Evolutionary conservation across 2,113 vertebrate genomes (phyloP).

Genomic region (Sigmodon hispidus): DNA sequence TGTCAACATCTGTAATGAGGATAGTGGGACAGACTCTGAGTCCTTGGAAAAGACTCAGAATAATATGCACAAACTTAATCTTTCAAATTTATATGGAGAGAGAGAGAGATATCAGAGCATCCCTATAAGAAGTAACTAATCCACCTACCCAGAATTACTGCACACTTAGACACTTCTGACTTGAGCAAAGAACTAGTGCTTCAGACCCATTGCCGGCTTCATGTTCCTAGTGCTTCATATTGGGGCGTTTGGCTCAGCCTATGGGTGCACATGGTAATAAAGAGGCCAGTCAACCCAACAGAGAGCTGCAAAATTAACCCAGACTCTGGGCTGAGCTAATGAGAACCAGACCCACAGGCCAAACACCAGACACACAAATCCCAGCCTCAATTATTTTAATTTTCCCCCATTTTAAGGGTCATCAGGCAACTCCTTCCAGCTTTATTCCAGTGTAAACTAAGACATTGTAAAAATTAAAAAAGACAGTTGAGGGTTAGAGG

Average conservation of each 20-base stretch:
- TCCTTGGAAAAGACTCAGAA: not conserved
- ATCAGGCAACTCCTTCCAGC: constrained; percentile 1
- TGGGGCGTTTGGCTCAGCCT: not conserved
- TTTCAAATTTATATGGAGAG: not conserved
- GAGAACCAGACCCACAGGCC: not conserved
- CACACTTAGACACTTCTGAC: too few species aligned
- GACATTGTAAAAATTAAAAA: constrained; percentile 1
- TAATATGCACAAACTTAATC: not conserved
- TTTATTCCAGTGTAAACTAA: constrained; percentile 23
- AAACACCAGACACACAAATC: not conserved
- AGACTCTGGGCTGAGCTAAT: not conserved
- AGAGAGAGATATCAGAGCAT: not conserved
- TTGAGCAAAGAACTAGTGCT: accelerated
- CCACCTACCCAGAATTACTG: not conserved
- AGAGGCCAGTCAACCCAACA: not conserved
- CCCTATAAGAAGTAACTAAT: not conserved
- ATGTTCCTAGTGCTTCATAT: not conserved
- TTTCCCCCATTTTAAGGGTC: not conserved
- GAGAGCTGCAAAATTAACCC: not conserved
- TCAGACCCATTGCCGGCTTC: not conserved
- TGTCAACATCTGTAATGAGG: not conserved
- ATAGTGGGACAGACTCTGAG: not conserved
- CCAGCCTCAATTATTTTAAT: not conserved
- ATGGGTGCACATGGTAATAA: not conserved
- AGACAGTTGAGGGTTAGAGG: not conserved